Percentiles rank a stretch among this genome's conserved stretches.
Conservation (phyloP, 2,113 vertebrate genomes). For the Elephantulus edwardii region DNA sequence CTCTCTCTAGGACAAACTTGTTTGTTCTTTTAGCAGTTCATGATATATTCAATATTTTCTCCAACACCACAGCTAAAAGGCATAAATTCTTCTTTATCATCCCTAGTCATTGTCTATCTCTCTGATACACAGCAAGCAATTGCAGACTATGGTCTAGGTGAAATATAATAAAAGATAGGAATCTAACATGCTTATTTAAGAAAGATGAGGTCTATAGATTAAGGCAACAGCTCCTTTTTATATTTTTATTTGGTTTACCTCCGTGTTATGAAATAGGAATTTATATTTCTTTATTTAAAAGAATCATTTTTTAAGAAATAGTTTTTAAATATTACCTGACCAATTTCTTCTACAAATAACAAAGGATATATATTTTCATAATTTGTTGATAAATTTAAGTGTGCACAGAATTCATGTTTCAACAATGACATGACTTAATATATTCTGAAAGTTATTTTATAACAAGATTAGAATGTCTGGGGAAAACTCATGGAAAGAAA, state of each 20-base stretch:
- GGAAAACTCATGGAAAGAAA: not conserved
- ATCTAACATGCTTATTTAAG: not conserved
- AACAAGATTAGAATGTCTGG: slow-evolving; percentile 22
- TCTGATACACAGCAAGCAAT: too few relatives aligned
- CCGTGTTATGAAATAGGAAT: slow-evolving; percentile 5
- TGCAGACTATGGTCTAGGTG: too few relatives aligned
- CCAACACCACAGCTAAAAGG: too few relatives aligned
- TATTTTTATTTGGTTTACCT: not conserved
- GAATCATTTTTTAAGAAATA: not conserved
- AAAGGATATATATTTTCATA: slow-evolving; percentile 53
- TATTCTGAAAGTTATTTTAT: slow-evolving; percentile 65
- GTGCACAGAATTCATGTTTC: slow-evolving; percentile 27
- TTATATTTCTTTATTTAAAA: slow-evolving; percentile 16
- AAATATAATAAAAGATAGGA: not conserved
- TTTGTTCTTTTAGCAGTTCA: too few relatives aligned
- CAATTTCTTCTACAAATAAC: slow-evolving; percentile 30
- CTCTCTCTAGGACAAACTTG: too few relatives aligned
- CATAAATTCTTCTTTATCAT: too few relatives aligned
- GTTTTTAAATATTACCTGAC: slow-evolving; percentile 59
- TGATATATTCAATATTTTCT: too few relatives aligned
- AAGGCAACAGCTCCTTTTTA: slow-evolving; percentile 55
- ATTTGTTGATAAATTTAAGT: slow-evolving; percentile 65
- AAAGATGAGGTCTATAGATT: slow-evolving; percentile 26
- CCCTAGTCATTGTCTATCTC: too few relatives aligned
- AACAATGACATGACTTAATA: slow-evolving; percentile 48